Evolutionary conservation across 1,140 invertebrate genomes (phyloP).

Genomic region (Bombus sylvicola): DNA sequence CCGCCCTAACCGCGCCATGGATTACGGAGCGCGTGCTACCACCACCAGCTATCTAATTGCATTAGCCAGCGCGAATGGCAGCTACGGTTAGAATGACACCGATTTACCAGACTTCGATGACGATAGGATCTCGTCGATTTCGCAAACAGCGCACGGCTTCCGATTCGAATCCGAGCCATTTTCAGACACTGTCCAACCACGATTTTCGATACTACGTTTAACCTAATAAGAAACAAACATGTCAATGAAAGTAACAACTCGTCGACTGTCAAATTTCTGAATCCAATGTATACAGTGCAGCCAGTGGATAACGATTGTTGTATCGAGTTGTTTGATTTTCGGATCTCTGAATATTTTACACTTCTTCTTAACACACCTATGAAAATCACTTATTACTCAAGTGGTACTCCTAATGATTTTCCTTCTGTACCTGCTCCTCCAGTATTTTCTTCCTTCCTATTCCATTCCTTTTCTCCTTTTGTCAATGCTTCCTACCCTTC

Average conservation of each 20-base stretch:
- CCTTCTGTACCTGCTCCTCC: too few relatives aligned
- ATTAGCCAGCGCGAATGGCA: conserved; percentile 72
- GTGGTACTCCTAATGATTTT: too few relatives aligned
- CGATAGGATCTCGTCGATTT: conserved; percentile 62
- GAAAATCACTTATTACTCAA: too few relatives aligned
- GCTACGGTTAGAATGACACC: conserved; percentile 68
- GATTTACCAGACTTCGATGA: conserved; percentile 65
- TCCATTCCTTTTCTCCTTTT: too few relatives aligned
- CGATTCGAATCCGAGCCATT: conserved; percentile 16
- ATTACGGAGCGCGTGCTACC: conserved; percentile 73
- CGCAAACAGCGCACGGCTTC: conserved; percentile 42
- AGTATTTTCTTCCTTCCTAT: too few relatives aligned
- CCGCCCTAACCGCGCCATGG: conserved; percentile 68
- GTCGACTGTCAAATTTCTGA: background rate
- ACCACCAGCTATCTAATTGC: conserved; percentile 72
- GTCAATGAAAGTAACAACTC: background rate
- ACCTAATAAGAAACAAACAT: conserved; percentile 2
- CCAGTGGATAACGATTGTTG: background rate
- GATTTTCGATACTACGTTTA: conserved; percentile 33
- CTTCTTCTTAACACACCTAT: too few relatives aligned
- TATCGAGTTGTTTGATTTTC: background rate
- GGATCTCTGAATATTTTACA: too few relatives aligned
- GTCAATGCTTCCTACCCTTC: too few relatives aligned
- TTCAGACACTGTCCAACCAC: conserved; percentile 32
- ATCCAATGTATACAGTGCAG: too few relatives aligned